A percentile compares a stretch with the other conserved stretches of the same genome.
Conservation (phyloP, 2,888 invertebrate species). For the Chrysolina americana region DNA sequence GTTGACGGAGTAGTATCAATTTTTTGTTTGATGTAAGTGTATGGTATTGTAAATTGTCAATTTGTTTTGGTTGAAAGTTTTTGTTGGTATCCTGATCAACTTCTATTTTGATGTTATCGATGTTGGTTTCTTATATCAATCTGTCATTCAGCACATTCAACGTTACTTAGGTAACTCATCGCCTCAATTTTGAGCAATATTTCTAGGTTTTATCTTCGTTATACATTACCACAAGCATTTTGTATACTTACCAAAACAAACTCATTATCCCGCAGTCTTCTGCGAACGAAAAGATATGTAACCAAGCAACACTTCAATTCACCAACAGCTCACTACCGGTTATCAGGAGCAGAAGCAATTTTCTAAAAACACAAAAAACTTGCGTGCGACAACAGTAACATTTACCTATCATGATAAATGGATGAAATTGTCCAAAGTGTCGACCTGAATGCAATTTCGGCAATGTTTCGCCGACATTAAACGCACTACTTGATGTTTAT, state of each 20-base stretch:
- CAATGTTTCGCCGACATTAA: slow-evolving; percentile 6
- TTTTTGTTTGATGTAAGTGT: no score
- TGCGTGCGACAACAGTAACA: background rate
- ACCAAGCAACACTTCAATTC: slow-evolving; percentile 5
- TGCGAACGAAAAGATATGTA: background rate
- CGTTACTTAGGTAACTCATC: no score
- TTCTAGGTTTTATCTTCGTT: no score
- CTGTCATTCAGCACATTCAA: no score
- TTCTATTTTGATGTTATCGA: no score
- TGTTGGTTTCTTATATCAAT: no score
- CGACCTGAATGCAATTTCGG: slow-evolving; percentile 3
- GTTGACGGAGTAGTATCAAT: no score
- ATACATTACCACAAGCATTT: no score
- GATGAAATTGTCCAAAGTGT: background rate
- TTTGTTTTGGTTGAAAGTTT: no score
- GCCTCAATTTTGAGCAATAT: no score
- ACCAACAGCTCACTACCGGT: slow-evolving; percentile 14
- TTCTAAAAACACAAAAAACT: background rate
- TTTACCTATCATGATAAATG: slow-evolving; percentile 13
- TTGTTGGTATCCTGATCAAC: no score
- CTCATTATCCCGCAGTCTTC: background rate
- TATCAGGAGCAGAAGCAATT: background rate
- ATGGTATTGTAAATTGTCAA: no score
- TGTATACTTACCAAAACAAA: background rate
- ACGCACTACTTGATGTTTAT: slow-evolving; percentile 23